phyloP scores from a whole-genome alignment of 2,888 invertebrate genomes.

The Malthinus seriepunctatus region DNA sequence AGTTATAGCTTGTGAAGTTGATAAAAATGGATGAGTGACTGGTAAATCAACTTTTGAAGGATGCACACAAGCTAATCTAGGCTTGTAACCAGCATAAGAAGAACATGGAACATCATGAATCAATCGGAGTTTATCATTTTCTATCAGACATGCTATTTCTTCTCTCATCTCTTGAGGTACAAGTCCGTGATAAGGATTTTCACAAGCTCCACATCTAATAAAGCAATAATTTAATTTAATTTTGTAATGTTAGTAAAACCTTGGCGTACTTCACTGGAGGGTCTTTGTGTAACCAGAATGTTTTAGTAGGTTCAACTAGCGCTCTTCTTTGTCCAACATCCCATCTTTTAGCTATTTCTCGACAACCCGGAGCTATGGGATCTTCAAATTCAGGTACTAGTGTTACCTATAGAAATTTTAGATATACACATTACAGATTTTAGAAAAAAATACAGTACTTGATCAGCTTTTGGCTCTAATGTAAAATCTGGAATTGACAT shows the following conservation, averaged over 20 bases:
- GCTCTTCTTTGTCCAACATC: slow-evolving; percentile 47
- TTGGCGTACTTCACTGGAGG: slow-evolving; percentile 39
- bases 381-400: background rate
- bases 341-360: slow-evolving; percentile 45
- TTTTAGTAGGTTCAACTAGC: slow-evolving; percentile 43
- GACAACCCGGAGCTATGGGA: slow-evolving; percentile 38
- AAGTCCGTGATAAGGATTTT: slow-evolving; percentile 41
- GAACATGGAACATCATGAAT: slow-evolving; percentile 48
- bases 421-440: background rate
- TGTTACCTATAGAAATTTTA: background rate
- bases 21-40: slow-evolving; percentile 45
- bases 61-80: slow-evolving; percentile 42
- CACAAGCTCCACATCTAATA: slow-evolving; percentile 44
- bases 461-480: slow-evolving; percentile 8
- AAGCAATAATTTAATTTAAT: background rate
- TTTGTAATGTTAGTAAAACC: background rate
- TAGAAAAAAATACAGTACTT: slow-evolving; percentile 1
- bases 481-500: slow-evolving; percentile 1
- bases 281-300: slow-evolving; percentile 47
- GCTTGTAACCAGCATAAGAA: slow-evolving; percentile 49
- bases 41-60: slow-evolving; percentile 42
- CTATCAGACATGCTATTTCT: slow-evolving; percentile 43
- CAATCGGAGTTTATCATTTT: slow-evolving; percentile 45
- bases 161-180: slow-evolving; percentile 44
- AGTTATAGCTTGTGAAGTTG: slow-evolving; percentile 47